Evolutionary conservation across 2,888 invertebrate genomes (phyloP), one percentile per base, ranked within the genome.

Genomic region (Chloromyia formosa): DNA sequence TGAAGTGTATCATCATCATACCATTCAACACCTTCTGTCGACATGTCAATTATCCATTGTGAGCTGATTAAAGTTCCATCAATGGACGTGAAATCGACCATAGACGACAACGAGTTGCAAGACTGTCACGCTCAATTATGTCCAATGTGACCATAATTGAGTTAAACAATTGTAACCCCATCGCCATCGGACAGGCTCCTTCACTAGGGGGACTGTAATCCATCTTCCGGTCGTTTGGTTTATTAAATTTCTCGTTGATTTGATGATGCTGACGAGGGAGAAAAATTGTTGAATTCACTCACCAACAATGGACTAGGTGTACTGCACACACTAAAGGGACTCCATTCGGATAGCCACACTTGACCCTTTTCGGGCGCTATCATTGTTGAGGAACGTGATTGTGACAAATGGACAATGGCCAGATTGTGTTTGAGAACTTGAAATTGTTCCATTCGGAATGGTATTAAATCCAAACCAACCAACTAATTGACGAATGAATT

Each of bases 111-210:
- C 53, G 68, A 54, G 54, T 54, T 54, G 53, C 22, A 35, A 53
- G 27, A 27, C 53, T 69, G 68, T 53, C 68, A 69, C 68, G 54
- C 45, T 27, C 54, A 69, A 69, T 69, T 69, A 69, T 53, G 68
- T 53, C 54, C 12, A 54, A 69, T 69, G 54, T 53, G 68, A 27
- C 42, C 27, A 18, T 69, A 69, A 69, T 69, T 69, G 23, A 69
- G 68, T 69, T 69, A 69, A 69, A 69, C 68, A 69, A 69, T 54
- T 69, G 53, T 27, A 69, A 16, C 54, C 49, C 49, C 49, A 49
- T 49, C 49, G 49, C 16, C 27, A 23, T n/a, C 20, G 22, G 18
- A n/a, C n/a, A n/a, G n/a, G 23, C 23, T 10, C 60, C 60, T 58
- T 58, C 10, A 12, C 16, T n/a, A n/a, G 49, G 12, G 49, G 49